Percentiles rank a stretch among this genome's conserved stretches.
Evolutionary conservation across 2,113 vertebrate genomes (phyloP).

Genomic region (Sapayoa aenigma): DNA sequence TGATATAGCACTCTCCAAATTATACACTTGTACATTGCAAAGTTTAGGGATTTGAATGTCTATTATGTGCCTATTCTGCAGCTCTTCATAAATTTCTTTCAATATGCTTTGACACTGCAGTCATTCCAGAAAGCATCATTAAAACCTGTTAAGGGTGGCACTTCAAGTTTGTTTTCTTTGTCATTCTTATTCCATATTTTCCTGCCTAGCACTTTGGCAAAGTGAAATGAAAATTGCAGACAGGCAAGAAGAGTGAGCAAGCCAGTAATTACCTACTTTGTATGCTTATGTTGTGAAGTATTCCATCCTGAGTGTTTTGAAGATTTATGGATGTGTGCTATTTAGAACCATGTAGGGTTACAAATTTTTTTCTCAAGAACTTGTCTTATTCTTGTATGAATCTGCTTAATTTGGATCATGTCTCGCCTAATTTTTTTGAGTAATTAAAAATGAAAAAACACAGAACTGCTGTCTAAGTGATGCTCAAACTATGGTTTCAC

Average conservation of each 20-base stretch:
- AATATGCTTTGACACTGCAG: background rate
- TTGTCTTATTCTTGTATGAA: background rate
- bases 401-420: background rate
- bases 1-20: slow-evolving; percentile 31
- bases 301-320: background rate
- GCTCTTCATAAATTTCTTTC: background rate
- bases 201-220: background rate
- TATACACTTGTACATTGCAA: slow-evolving; percentile 19
- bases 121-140: background rate
- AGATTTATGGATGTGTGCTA: background rate
- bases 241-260: background rate
- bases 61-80: background rate
- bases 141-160: background rate
- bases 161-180: background rate
- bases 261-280: background rate
- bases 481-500: background rate
- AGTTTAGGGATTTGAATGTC: background rate
- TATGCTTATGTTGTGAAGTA: background rate
- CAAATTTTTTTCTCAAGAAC: background rate
- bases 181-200: background rate
- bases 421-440: background rate
- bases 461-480: background rate
- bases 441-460: background rate
- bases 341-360: background rate
- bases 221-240: background rate